Evolutionary conservation across 2,797 vertebrate genomes (phyloP).

Genomic region (Cossypha heuglini): DNA sequence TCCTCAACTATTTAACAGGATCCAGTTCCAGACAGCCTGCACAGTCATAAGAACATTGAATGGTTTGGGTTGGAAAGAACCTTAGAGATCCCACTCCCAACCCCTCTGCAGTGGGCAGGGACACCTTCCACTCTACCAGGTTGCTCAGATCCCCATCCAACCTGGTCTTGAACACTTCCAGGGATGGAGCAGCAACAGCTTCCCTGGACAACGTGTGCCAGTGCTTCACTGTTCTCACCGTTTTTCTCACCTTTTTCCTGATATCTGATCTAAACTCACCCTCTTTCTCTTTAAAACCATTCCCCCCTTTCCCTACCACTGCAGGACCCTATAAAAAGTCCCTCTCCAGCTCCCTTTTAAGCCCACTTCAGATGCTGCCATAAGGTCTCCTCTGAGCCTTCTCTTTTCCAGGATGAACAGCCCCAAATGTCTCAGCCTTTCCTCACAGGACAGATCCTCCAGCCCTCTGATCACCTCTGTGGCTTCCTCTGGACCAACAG

Average conservation of each 20-base stretch:
- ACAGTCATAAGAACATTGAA: background rate
- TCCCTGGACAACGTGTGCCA: background rate
- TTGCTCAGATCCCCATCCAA: background rate
- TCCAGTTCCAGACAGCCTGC: background rate
- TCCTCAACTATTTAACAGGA: background rate
- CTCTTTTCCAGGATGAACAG: background rate
- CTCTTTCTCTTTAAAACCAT: background rate
- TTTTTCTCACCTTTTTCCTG: background rate
- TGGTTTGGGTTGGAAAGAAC: background rate
- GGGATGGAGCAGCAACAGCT: background rate
- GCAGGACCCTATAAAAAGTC: background rate
- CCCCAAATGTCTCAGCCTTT: background rate
- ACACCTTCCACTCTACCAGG: accelerated
- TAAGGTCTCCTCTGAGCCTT: background rate
- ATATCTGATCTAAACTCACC: background rate
- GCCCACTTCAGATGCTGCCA: background rate
- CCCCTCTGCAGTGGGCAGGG: accelerated
- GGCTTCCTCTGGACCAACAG: background rate
- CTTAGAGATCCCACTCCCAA: background rate
- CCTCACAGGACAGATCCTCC: background rate
- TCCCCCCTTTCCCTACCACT: too few species aligned
- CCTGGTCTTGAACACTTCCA: too few species aligned
- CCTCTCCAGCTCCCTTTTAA: background rate
- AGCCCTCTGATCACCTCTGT: background rate
- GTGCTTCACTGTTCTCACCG: background rate